phyloP scores from a whole-genome alignment of 2,888 invertebrate genomes.

The Nemurella pictetii region DNA sequence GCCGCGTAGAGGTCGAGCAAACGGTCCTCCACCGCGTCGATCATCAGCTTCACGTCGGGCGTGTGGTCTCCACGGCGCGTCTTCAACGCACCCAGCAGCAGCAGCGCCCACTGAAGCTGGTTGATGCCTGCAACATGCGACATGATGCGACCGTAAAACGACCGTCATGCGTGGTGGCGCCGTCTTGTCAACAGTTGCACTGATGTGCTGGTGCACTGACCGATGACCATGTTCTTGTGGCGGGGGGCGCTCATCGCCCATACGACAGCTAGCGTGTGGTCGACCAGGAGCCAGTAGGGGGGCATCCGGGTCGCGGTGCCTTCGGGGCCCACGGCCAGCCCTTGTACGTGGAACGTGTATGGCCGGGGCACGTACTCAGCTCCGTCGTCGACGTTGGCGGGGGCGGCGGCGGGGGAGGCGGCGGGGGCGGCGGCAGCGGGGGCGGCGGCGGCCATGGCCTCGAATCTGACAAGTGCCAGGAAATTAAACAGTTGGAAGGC shows the following conservation, averaged over 20 bases:
- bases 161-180: not conserved
- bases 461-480: no score
- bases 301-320: constrained; percentile 49
- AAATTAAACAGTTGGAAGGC: no score
- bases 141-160: not conserved
- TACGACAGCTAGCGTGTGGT: constrained; percentile 53
- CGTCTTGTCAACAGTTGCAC: not conserved
- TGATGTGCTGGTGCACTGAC: not conserved
- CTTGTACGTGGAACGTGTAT: constrained; percentile 49
- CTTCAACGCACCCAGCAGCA: constrained; percentile 51
- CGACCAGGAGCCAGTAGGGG: constrained; percentile 52
- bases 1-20: constrained; percentile 51
- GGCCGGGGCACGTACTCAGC: constrained; percentile 48
- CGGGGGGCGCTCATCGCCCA: constrained; percentile 50
- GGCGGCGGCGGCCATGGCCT: not conserved
- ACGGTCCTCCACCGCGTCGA: constrained; percentile 51
- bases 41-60: constrained; percentile 51
- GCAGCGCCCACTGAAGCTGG: constrained; percentile 54
- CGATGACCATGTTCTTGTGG: no score
- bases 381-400: not conserved
- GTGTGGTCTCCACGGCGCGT: constrained; percentile 49
- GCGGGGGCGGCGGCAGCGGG: not conserved
- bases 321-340: not conserved
- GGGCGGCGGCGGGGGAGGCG: not conserved
- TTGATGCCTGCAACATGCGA: constrained; percentile 49